Evolutionary conservation across 2,888 invertebrate species (phyloP).

Genomic region (Glyphotaelius pellucidus): DNA sequence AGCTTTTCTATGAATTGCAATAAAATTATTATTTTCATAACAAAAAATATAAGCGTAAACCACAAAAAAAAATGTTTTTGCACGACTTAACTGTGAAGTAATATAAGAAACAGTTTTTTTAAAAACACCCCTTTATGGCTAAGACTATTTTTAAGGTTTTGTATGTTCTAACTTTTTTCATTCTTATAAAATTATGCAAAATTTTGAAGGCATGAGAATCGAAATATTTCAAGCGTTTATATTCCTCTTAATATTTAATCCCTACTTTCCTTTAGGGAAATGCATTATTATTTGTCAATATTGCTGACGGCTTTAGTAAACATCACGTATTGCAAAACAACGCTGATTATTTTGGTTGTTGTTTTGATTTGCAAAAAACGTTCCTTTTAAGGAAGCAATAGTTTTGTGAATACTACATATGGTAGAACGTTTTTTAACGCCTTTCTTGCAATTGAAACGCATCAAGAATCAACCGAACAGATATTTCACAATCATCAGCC

Average conservation of each 20-base stretch:
- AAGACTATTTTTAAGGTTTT: too few species aligned
- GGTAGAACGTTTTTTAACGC: background rate
- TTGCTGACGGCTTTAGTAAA: background rate
- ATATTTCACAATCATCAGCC: conserved; percentile 35
- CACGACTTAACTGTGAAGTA: too few species aligned
- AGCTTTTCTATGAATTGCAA: too few species aligned
- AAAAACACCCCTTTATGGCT: too few species aligned
- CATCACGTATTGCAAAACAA: background rate
- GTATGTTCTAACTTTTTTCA: too few species aligned
- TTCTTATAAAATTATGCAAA: too few species aligned
- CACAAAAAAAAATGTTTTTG: too few species aligned
- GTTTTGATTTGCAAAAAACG: background rate
- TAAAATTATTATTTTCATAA: too few species aligned
- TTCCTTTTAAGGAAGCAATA: background rate
- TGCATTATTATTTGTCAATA: background rate
- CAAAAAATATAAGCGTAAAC: too few species aligned
- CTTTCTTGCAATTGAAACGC: background rate
- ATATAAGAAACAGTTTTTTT: too few species aligned
- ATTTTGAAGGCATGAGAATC: too few species aligned
- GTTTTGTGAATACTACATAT: background rate
- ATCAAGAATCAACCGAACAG: background rate
- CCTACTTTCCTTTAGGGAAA: background rate
- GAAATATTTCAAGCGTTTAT: too few species aligned
- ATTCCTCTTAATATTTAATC: background rate
- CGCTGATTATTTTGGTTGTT: background rate